A percentile compares a stretch with the other conserved stretches of the same genome.
These are phyloP conservation scores for Valencia hispanica DNA, from an alignment of 2,797 vertebrate genomes.

Conservation along the genomic window DNA sequence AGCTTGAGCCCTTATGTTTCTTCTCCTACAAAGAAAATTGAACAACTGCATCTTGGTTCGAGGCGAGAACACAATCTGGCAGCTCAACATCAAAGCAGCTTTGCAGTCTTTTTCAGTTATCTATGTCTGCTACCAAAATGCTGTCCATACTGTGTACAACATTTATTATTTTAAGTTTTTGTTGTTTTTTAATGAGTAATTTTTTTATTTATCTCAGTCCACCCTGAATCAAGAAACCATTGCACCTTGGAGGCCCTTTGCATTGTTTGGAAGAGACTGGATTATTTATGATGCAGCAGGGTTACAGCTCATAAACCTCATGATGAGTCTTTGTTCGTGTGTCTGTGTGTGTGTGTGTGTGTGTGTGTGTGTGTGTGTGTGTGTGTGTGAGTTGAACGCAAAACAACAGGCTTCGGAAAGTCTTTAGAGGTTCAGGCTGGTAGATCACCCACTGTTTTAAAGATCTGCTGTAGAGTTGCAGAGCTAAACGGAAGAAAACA, in stretches of 20 bases:
- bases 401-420: conserved; percentile 50
- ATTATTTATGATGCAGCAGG: conserved; percentile 70
- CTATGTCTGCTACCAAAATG: conserved; percentile 42
- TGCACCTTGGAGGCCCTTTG: conserved; percentile 50
- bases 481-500: conserved; percentile 44
- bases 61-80: conserved; percentile 50
- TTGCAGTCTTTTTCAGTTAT: conserved; percentile 26
- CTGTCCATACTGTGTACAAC: conserved; percentile 22
- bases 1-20: conserved; percentile 70
- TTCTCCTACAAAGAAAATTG: conserved; percentile 61
- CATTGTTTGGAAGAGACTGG: conserved; percentile 63
- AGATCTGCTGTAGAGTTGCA: conserved; percentile 48
- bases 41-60: conserved; percentile 62
- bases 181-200: conserved; percentile 32
- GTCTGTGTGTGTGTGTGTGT: conserved; percentile 18
- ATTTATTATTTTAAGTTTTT: not conserved
- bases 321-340: conserved; percentile 48
- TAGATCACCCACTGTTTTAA: conserved; percentile 61
- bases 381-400: conserved; percentile 35
- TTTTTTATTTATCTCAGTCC: conserved; percentile 45
- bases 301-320: conserved; percentile 72
- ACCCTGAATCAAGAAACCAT: conserved; percentile 40
- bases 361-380: conserved; percentile 19
- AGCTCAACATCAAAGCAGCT: conserved; percentile 22
- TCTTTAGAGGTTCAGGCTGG: conserved; percentile 50